Conservation (phyloP, 2,797 vertebrate genomes). For the Trachops cirrhosus region DNA sequence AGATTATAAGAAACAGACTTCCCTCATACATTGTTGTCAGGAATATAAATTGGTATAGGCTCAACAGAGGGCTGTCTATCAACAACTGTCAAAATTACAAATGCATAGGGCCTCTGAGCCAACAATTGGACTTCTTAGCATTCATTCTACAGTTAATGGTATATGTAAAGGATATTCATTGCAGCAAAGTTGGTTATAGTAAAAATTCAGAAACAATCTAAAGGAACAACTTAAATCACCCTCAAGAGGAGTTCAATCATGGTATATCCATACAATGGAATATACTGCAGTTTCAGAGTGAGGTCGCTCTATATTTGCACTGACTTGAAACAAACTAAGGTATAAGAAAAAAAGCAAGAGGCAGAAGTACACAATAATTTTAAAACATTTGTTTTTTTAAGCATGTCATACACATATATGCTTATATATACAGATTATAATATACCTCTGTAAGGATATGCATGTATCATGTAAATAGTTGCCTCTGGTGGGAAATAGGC, state of each 20-base stretch:
- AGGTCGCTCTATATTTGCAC: not conserved
- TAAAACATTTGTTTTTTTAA: constrained; percentile 6
- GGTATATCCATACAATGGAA: not conserved
- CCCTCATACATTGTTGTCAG: not conserved
- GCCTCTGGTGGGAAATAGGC: not conserved
- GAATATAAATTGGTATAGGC: not conserved
- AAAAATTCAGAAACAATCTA: constrained; percentile 14
- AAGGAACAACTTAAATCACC: constrained; percentile 45
- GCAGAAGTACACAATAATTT: not conserved
- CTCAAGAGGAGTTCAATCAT: not conserved
- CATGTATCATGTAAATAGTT: not conserved
- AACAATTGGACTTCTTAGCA: constrained; percentile 5
- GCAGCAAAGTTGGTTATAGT: not conserved
- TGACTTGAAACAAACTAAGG: constrained; percentile 3
- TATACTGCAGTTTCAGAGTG: not conserved
- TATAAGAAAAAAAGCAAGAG: constrained; percentile 6
- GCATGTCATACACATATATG: not conserved
- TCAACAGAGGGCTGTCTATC: not conserved
- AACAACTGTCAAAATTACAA: constrained; percentile 32
- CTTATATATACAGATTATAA: not conserved
- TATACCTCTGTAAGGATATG: not conserved
- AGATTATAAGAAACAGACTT: not conserved
- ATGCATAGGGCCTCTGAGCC: not conserved
- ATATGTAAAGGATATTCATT: not conserved
- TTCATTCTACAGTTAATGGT: not conserved